Conservation (phyloP, 2,113 vertebrate species). For the Patagioenas fasciata region DNA sequence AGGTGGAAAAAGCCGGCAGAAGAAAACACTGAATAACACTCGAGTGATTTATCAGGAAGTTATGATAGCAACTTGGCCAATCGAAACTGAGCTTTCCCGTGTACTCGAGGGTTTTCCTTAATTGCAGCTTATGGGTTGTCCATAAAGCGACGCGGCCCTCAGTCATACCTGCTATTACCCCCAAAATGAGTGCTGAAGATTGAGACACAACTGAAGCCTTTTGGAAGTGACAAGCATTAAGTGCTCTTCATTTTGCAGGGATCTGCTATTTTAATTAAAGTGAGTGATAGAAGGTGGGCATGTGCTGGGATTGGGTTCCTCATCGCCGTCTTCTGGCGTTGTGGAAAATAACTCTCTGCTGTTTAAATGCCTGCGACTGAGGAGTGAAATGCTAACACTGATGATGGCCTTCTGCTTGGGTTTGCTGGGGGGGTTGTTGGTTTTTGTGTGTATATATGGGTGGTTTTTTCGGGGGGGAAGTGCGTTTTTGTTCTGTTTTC, state of each 20-base stretch:
- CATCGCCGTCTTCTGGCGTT: not conserved
- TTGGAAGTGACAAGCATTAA: slow-evolving; percentile 10
- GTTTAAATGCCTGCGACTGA: not conserved
- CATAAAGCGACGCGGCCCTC: not conserved
- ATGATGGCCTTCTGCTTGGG: not conserved
- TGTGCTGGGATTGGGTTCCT: not conserved
- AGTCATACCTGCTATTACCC: not conserved
- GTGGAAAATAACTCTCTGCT: not conserved
- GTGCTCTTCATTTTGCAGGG: not conserved
- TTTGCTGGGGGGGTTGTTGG: too few relatives aligned
- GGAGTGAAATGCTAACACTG: not conserved
- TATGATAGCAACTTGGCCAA: not conserved
- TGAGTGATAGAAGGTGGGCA: not conserved
- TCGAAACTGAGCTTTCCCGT: not conserved
- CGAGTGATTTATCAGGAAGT: slow-evolving; percentile 28
- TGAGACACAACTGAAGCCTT: not conserved
- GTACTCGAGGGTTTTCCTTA: slow-evolving; percentile 31
- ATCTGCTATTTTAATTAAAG: not conserved
- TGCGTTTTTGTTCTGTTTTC: too few relatives aligned
- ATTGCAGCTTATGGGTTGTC: not conserved
- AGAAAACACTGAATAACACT: slow-evolving; percentile 29
- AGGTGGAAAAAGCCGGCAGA: slow-evolving; percentile 59
- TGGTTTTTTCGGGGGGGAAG: too few relatives aligned
- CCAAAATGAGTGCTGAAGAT: not conserved
- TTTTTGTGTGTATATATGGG: too few relatives aligned